Evolutionary conservation across 2,888 invertebrate species (phyloP).

Genomic region (Clusia tigrina): DNA sequence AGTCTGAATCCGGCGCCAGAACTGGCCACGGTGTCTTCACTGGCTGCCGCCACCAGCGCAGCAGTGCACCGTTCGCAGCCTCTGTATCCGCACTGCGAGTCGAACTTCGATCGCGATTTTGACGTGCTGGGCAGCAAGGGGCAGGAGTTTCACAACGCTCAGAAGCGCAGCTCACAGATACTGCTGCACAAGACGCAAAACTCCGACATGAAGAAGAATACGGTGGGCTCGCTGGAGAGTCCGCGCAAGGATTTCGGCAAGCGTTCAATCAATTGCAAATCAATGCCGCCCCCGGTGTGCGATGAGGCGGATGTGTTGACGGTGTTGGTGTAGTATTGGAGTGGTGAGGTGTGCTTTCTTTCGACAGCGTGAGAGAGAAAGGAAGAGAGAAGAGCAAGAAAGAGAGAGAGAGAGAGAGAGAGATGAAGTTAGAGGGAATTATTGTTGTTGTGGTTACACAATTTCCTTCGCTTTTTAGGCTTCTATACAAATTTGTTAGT

Average conservation of each 20-base stretch:
- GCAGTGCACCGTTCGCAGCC: conserved; percentile 62
- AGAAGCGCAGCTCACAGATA: conserved; percentile 70
- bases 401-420: neutral
- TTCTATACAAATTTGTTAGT: too few species aligned
- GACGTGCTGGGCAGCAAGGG: conserved; percentile 52
- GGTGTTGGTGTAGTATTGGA: conserved; percentile 66
- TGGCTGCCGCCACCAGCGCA: conserved; percentile 63
- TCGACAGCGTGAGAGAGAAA: neutral
- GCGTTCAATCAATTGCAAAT: conserved; percentile 72
- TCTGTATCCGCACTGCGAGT: conserved; percentile 60
- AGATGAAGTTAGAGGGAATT: neutral
- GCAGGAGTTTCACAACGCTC: conserved; percentile 46
- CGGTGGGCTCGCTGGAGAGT: conserved; percentile 69
- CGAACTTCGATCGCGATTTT: conserved; percentile 62
- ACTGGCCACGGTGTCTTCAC: conserved; percentile 50
- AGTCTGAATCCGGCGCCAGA: conserved; percentile 63
- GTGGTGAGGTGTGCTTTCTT: neutral
- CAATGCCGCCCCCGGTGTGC: conserved; percentile 54
- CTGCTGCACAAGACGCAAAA: conserved; percentile 85
- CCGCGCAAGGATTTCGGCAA: conserved; percentile 79
- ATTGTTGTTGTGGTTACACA: too few species aligned
- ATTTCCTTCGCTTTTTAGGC: too few species aligned
- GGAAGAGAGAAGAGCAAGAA: neutral
- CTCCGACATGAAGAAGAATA: conserved; percentile 84
- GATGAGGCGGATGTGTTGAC: conserved; percentile 66